Evolutionary conservation across 2,113 vertebrate species (phyloP).

Genomic region (Bos taurus): ARS-UCD2.0 NC_037329.1:74607001-74607500

Average conservation of each 20-base stretch:
- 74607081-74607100: background rate
- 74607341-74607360: background rate
- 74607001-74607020: constrained; percentile 14
- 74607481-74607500: background rate
- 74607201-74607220: background rate
- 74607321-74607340: background rate
- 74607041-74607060: background rate
- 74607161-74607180: background rate
- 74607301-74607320: background rate
- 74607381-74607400: background rate
- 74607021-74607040: background rate
- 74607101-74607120: background rate
- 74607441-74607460: background rate
- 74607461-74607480: background rate
- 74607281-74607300: background rate
- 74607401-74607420: background rate
- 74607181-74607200: background rate
- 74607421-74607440: background rate
- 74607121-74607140: background rate
- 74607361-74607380: background rate
- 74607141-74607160: background rate
- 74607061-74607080: background rate
- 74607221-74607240: background rate
- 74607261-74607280: background rate
- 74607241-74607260: background rate